These are phyloP conservation scores for Pycnonotus jocosus DNA, from an alignment of 2,113 vertebrate species.

Conservation along the genomic window DNA sequence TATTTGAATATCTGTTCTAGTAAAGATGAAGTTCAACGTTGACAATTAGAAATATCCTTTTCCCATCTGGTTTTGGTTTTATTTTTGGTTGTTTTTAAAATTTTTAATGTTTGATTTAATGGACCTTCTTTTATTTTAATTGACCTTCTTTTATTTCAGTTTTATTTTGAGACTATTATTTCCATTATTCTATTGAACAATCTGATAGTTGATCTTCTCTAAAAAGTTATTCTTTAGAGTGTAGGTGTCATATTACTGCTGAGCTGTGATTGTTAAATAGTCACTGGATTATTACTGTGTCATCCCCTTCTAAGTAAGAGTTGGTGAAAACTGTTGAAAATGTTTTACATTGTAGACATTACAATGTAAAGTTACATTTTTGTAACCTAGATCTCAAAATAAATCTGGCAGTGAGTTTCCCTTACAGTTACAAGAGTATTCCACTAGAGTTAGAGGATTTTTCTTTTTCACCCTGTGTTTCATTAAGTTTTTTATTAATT, in stretches of 20 bases:
- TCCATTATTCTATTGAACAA: not conserved
- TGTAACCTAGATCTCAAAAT: not conserved
- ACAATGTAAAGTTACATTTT: not conserved
- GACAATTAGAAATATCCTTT: not conserved
- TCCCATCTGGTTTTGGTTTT: accelerated
- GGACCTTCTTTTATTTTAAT: not conserved
- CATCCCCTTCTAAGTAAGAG: not conserved
- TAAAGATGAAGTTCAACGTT: not conserved
- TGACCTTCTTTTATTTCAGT: not conserved
- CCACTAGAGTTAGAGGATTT: not conserved
- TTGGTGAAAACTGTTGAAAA: not conserved
- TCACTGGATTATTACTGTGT: not conserved
- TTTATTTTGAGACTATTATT: not conserved
- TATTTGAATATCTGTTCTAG: not conserved
- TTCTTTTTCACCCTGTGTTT: not conserved
- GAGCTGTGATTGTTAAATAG: not conserved
- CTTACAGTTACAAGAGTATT: not conserved
- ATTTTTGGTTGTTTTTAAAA: not conserved
- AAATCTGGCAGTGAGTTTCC: not conserved
- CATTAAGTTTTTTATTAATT: not conserved
- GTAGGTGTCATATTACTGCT: not conserved
- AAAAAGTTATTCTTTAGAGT: not conserved
- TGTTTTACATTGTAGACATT: not conserved
- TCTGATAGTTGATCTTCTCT: not conserved
- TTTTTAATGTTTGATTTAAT: not conserved